Base-by-base conservation (phyloP, 2,888 invertebrate genomes). In the Hirtodrosophila histrioides region DNA sequence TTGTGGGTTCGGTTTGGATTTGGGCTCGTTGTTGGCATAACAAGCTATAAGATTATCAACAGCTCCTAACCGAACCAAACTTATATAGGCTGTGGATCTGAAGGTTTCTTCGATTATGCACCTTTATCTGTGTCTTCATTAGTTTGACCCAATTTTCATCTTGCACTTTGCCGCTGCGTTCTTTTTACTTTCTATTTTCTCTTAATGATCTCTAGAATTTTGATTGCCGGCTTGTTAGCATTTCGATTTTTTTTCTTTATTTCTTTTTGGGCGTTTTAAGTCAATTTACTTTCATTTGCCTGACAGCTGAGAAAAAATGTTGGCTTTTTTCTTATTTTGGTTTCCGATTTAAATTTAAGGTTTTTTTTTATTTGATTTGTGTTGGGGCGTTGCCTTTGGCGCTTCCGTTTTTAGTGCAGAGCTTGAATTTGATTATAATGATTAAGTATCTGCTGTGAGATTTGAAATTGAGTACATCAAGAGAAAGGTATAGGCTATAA, bases 121-220 rank as follows among this genome's bases (percentile, higher is more conserved):
- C 60, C 63, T 80, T 84, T 78, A 81, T 81, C 69, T 68, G 77
- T 62, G 71, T 69, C 76, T 83, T 83, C 83, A 83, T 84, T 86
- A 74, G 67, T 73, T 78, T 86, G 86, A 84, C 83, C 83, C 76
- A 80, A 83, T 86, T 86, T 71, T 45, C 43, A 17, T 6, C 6
- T 40, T 67, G 11, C 54, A 24, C 33, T 51, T 27, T 49, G 60
- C 17, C 33, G 56, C 60, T 46, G 62, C 37, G 68, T 77, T 74
- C 71, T 78, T 74, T 83, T 84, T 83, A 86, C 86, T 86, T 84
- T 84, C 83, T 83, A 72, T 83, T 84, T 84, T 86, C 68, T 69
- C 72, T 68, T 76, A 60, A 75, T 45, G 61, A 56, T 55, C 57
- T 58, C 41, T 40, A 86, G 86, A 82, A 83, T 83, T 66, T 69